phyloP scores from a whole-genome alignment of 2,113 vertebrate species.

The Malaclemys terrapin region DNA sequence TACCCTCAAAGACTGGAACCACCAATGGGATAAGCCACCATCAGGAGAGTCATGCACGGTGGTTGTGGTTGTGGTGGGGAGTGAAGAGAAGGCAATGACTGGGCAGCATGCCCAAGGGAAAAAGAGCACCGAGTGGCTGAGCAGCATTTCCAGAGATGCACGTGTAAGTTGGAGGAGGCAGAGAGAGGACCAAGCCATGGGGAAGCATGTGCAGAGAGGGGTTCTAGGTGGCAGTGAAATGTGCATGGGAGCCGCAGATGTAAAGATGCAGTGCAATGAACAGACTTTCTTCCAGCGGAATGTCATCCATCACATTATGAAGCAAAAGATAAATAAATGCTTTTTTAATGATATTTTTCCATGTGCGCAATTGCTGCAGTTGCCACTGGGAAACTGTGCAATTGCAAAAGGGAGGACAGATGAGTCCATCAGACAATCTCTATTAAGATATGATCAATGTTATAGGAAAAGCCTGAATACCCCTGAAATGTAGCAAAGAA shows the following conservation, averaged over 20 bases:
- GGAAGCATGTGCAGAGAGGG: accelerated
- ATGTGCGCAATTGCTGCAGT: neutral
- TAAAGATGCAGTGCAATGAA: neutral
- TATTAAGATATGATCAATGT: neutral
- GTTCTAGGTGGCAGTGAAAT: accelerated
- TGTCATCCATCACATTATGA: neutral
- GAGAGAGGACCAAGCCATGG: neutral
- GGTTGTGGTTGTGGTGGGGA: no score
- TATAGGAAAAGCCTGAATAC: neutral
- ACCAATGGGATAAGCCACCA: neutral
- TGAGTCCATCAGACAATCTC: neutral
- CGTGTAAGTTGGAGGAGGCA: accelerated
- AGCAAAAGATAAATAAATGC: neutral
- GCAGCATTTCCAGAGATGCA: neutral
- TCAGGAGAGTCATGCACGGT: neutral
- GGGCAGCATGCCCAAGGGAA: neutral
- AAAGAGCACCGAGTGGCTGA: neutral
- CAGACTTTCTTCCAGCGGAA: neutral
- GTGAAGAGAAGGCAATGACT: neutral
- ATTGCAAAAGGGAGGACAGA: neutral
- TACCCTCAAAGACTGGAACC: neutral
- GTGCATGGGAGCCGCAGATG: neutral
- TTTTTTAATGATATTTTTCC: neutral
- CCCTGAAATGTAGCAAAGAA: neutral
- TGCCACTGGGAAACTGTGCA: neutral